Evolutionary conservation across 1,140 invertebrate genomes (phyloP).

Genomic region (Spodoptera litura): DNA sequence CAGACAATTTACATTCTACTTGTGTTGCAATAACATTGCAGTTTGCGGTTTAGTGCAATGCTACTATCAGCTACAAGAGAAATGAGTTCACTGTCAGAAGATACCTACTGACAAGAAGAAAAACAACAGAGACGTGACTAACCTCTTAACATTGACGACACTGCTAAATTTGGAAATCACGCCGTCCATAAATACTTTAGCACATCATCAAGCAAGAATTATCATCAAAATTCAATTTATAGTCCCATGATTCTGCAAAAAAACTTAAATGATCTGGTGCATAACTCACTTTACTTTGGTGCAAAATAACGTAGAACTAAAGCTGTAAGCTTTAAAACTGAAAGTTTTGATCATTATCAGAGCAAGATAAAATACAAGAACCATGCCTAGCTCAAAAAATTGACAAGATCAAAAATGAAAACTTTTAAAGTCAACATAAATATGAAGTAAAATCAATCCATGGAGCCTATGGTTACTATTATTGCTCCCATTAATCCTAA

Average conservation of each 20-base stretch:
- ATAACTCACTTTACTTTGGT: too few relatives aligned
- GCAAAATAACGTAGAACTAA: too few relatives aligned
- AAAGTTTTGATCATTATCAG: too few relatives aligned
- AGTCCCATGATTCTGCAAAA: not conserved
- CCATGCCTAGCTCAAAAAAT: too few relatives aligned
- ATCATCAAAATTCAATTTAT: not conserved
- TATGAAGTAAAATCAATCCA: too few relatives aligned
- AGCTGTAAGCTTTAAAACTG: too few relatives aligned
- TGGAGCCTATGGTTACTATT: too few relatives aligned
- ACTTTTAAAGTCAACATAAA: too few relatives aligned
- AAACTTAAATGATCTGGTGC: too few relatives aligned
- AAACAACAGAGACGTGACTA: slow-evolving; percentile 8
- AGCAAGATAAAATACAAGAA: too few relatives aligned
- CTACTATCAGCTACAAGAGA: slow-evolving; percentile 14
- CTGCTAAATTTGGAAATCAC: not conserved
- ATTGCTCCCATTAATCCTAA: too few relatives aligned
- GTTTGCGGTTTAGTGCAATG: slow-evolving; percentile 50
- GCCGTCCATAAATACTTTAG: not conserved
- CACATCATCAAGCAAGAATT: not conserved
- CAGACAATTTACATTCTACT: slow-evolving; percentile 59
- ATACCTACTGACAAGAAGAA: not conserved
- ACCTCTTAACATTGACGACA: not conserved
- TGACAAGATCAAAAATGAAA: too few relatives aligned
- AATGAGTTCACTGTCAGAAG: not conserved
- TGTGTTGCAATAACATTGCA: slow-evolving; percentile 58